phyloP scores from a whole-genome alignment of 2,797 vertebrate genomes.

The Eulemur rubriventer region DNA sequence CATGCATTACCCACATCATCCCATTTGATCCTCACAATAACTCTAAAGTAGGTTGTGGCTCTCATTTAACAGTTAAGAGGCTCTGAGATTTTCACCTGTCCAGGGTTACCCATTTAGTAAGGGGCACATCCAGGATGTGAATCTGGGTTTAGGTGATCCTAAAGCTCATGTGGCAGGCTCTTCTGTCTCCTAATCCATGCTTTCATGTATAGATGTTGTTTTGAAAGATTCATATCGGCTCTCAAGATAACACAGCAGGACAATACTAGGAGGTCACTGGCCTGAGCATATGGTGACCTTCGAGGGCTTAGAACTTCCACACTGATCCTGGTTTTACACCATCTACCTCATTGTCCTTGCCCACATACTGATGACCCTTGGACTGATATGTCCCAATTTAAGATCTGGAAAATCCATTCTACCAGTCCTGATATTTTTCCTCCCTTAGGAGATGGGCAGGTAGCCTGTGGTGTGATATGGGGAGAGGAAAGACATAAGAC shows the following conservation, averaged over 20 bases:
- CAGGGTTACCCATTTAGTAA: background rate
- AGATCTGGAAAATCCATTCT: background rate
- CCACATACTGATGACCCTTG: background rate
- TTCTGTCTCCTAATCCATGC: background rate
- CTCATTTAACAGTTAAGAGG: background rate
- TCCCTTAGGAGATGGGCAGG: background rate
- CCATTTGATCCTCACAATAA: background rate
- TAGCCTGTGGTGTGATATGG: background rate
- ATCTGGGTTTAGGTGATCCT: background rate
- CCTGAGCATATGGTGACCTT: background rate
- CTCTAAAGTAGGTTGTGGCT: background rate
- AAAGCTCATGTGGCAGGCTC: background rate
- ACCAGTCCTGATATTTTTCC: background rate
- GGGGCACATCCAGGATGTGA: background rate
- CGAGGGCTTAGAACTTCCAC: background rate
- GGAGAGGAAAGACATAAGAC: background rate
- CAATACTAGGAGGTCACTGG: background rate
- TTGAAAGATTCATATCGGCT: background rate
- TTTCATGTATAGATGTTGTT: background rate
- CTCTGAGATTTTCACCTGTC: background rate
- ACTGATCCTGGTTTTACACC: background rate
- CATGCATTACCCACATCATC: background rate
- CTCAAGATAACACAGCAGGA: slow-evolving; percentile 26
- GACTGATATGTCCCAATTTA: background rate
- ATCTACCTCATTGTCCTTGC: background rate